Conservation (phyloP, 1,140 invertebrate genomes). For the Drosophila willistoni region DNA sequence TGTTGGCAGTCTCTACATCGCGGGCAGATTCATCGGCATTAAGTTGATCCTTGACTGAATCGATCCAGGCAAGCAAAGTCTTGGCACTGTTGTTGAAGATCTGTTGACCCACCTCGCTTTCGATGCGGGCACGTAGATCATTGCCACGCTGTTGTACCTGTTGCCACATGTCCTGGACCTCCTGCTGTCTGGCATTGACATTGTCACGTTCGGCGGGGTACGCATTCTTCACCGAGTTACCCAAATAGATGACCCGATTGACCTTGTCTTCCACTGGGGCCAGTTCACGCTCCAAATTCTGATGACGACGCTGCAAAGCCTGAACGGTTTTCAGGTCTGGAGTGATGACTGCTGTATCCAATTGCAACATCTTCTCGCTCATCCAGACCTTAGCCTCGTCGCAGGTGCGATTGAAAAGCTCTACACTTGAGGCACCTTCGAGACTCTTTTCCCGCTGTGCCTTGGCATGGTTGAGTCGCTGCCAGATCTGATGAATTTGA, state of each 20-base stretch:
- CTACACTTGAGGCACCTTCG: slow-evolving; percentile 96
- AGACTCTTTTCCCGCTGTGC: slow-evolving; percentile 95
- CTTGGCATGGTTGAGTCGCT: slow-evolving; percentile 94
- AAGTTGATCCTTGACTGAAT: slow-evolving; percentile 90
- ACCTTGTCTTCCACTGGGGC: slow-evolving; percentile 96
- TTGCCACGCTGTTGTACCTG: slow-evolving; percentile 93
- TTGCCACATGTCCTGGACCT: slow-evolving; percentile 94
- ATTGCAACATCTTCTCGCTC: slow-evolving; percentile 94
- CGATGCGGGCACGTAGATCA: slow-evolving; percentile 90
- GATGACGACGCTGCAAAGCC: slow-evolving; percentile 93
- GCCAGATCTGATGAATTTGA: slow-evolving; percentile 95
- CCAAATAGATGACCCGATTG: slow-evolving; percentile 90
- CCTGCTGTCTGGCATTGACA: slow-evolving; percentile 92
- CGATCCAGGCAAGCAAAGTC: slow-evolving; percentile 91
- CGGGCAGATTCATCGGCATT: slow-evolving; percentile 92
- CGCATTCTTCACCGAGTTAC: slow-evolving; percentile 93
- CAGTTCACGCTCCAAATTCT: slow-evolving; percentile 94
- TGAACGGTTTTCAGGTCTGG: slow-evolving; percentile 95
- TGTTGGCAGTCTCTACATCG: slow-evolving; percentile 95
- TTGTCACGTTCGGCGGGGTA: slow-evolving; percentile 95
- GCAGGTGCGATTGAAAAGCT: slow-evolving; percentile 96
- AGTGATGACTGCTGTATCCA: slow-evolving; percentile 91
- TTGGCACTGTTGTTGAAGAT: slow-evolving; percentile 95
- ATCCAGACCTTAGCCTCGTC: slow-evolving; percentile 97
- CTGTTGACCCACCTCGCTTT: slow-evolving; percentile 96